Conservation (phyloP, 2,797 vertebrate species). For the Diplodus puntazzo region DNA sequence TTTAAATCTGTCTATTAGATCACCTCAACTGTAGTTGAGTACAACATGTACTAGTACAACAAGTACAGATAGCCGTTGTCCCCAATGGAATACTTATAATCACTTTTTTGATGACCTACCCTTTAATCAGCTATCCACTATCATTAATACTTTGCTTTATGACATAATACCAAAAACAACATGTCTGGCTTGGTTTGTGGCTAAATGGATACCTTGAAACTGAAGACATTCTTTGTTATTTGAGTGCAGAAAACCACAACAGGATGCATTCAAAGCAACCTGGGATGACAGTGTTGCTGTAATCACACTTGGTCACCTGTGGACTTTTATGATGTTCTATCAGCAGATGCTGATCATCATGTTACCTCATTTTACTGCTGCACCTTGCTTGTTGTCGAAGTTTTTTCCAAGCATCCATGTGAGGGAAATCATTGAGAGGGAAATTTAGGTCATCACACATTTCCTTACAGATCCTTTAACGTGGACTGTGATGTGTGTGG, state of each 20-base stretch:
- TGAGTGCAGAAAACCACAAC: conserved; percentile 4
- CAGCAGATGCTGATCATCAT: conserved; percentile 26
- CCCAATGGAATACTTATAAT: background rate
- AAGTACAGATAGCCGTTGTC: background rate
- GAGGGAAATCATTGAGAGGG: conserved; percentile 20
- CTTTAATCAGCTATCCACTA: background rate
- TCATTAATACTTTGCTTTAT: background rate
- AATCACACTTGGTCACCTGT: conserved; percentile 40
- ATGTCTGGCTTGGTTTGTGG: background rate
- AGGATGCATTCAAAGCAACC: conserved; percentile 33
- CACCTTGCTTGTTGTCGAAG: conserved; percentile 20
- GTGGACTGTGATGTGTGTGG: conserved; percentile 15
- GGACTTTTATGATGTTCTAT: background rate
- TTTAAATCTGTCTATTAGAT: no score
- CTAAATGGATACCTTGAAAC: background rate
- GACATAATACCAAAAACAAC: background rate
- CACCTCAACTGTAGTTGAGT: no score
- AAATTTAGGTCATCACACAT: conserved; percentile 8
- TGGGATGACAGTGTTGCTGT: conserved; percentile 36
- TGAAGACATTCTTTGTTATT: background rate
- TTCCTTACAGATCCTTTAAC: conserved; percentile 24
- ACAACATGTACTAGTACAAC: no score
- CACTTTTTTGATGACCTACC: background rate
- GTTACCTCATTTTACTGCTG: conserved; percentile 6
- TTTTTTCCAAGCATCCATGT: conserved; percentile 1